phyloP scores from a whole-genome alignment of 2,888 invertebrate species.

The Epinotia brunnichana region DNA sequence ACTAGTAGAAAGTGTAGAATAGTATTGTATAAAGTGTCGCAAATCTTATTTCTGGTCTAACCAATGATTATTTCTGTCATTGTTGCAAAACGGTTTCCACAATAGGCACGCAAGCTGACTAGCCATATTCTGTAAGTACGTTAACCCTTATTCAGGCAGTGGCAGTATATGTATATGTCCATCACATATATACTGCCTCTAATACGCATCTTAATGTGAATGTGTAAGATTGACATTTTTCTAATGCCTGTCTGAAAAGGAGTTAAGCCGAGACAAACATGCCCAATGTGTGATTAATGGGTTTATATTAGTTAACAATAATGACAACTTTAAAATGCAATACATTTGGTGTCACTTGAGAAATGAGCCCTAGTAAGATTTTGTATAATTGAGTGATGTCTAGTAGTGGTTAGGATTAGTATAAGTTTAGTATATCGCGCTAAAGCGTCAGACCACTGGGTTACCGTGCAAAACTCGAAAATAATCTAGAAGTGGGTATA shows the following conservation, averaged over 20 bases:
- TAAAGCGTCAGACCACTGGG: constrained; percentile 13
- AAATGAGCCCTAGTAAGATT: constrained; percentile 22
- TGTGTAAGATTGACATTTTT: too few relatives aligned
- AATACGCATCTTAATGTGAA: too few relatives aligned
- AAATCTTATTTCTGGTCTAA: neutral
- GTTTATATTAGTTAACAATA: neutral
- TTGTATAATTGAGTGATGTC: constrained; percentile 15
- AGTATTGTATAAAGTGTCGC: constrained; percentile 2
- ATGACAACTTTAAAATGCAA: constrained; percentile 4
- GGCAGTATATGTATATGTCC: too few relatives aligned
- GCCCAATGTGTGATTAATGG: neutral
- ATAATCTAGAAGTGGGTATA: constrained; percentile 12
- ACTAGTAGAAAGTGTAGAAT: neutral
- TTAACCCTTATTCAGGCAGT: too few relatives aligned
- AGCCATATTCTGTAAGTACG: neutral
- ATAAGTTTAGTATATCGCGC: constrained; percentile 7
- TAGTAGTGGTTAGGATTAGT: constrained; percentile 20
- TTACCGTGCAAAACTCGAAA: constrained; percentile 11
- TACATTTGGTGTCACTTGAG: constrained; percentile 9
- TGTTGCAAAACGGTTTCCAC: neutral
- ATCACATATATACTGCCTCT: too few relatives aligned
- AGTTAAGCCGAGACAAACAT: neutral
- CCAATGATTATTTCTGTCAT: neutral
- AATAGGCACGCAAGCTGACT: neutral
- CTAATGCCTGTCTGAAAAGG: neutral